A percentile compares a stretch with the other conserved stretches of the same genome.
Evolutionary conservation across 2,888 invertebrate genomes (phyloP).

Genomic region (Pediacus dermestoides): DNA sequence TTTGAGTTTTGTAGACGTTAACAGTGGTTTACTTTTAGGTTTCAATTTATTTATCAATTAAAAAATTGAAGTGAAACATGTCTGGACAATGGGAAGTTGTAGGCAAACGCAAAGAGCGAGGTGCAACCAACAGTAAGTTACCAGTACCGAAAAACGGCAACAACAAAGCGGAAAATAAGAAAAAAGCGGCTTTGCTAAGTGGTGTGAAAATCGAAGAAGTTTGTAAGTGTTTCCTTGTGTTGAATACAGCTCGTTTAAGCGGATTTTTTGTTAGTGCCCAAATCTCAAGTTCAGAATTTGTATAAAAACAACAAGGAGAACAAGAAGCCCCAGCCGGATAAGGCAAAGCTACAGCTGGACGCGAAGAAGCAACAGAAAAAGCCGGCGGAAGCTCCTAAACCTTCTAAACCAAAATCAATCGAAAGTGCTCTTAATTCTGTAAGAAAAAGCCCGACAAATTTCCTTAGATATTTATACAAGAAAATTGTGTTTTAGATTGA

Average conservation of each 20-base stretch:
- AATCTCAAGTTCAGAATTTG: constrained; percentile 65
- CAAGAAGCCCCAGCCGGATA: constrained; percentile 55
- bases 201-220: constrained; percentile 72
- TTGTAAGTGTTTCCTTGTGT: constrained; percentile 55
- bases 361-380: constrained; percentile 29
- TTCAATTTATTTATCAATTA: too few relatives aligned
- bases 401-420: constrained; percentile 63
- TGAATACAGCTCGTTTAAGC: neutral
- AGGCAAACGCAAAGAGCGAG: constrained; percentile 62
- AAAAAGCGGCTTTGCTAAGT: constrained; percentile 39
- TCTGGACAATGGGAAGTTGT: constrained; percentile 70
- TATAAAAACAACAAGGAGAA: constrained; percentile 64
- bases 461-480: constrained; percentile 1
- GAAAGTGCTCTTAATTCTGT: constrained; percentile 63
- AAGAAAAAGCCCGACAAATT: neutral
- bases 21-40: constrained; percentile 14
- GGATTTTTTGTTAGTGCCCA: constrained; percentile 56
- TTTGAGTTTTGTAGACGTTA: constrained; percentile 13
- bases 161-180: constrained; percentile 50
- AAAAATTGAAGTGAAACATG: constrained; percentile 43
- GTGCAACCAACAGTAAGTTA: constrained; percentile 50
- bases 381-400: constrained; percentile 52
- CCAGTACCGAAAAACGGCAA: constrained; percentile 49
- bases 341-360: constrained; percentile 24
- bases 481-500: constrained; percentile 56